Evolutionary conservation across 2,797 vertebrate genomes (phyloP).

Genomic region (Anolis apletophallus): DNA sequence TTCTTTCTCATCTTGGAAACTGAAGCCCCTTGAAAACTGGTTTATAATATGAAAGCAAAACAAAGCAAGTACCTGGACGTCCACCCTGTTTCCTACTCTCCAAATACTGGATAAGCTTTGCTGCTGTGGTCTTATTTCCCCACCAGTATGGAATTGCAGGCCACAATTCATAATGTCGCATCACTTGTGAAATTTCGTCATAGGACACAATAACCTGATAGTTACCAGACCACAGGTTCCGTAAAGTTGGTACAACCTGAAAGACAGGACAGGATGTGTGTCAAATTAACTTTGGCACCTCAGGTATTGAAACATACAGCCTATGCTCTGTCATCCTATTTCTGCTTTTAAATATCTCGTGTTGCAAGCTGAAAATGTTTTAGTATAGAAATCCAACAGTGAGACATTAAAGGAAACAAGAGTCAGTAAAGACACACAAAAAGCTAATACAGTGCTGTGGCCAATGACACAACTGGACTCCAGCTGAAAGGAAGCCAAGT

Average conservation of each 20-base stretch:
- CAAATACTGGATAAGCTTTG: slow-evolving; percentile 81
- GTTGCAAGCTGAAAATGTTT: too few relatives aligned
- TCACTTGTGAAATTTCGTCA: slow-evolving; percentile 70
- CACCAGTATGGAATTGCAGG: slow-evolving; percentile 89
- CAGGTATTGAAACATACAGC: rapidly evolving
- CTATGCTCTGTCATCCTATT: neutral
- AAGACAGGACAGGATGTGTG: neutral
- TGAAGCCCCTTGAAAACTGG: rapidly evolving
- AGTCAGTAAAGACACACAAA: too few relatives aligned
- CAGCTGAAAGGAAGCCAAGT: too few relatives aligned
- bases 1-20: too few relatives aligned
- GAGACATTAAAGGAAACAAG: too few relatives aligned
- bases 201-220: slow-evolving; percentile 90
- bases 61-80: slow-evolving; percentile 83
- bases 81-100: slow-evolving; percentile 82
- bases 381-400: too few relatives aligned
- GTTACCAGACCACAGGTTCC: slow-evolving; percentile 83
- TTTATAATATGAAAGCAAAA: rapidly evolving
- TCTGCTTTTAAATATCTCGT: neutral
- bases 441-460: too few relatives aligned
- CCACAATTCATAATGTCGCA: slow-evolving; percentile 84
- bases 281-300: neutral
- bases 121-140: slow-evolving; percentile 82
- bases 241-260: slow-evolving; percentile 83
- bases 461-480: too few relatives aligned